phyloP scores from a whole-genome alignment of 2,888 invertebrate genomes.

The Hipparchia sbordonii region DNA sequence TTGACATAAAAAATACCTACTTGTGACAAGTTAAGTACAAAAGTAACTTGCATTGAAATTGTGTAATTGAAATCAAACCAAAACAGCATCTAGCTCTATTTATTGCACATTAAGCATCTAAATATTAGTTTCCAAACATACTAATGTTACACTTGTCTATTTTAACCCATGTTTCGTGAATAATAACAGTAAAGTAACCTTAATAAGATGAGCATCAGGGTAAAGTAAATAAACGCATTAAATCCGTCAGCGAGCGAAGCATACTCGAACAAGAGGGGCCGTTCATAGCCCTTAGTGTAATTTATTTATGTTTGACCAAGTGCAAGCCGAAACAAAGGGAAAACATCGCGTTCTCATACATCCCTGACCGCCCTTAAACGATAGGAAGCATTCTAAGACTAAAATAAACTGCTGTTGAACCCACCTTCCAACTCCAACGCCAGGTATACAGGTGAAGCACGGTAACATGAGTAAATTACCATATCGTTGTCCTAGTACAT shows the following conservation, averaged over 20 bases:
- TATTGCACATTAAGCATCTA: not conserved
- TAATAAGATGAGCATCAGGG: conserved; percentile 29
- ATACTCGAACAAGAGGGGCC: conserved; percentile 53
- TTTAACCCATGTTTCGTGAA: conserved; percentile 17
- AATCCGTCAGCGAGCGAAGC: conserved; percentile 43
- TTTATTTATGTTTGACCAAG: conserved; percentile 57
- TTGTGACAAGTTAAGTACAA: no score
- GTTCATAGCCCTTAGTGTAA: conserved; percentile 53
- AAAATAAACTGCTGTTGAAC: conserved; percentile 55
- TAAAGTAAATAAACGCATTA: conserved; percentile 44
- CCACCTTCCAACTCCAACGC: conserved; percentile 69
- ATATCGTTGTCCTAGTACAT: conserved; percentile 75
- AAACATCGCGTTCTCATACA: conserved; percentile 26
- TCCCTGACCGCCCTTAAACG: conserved; percentile 6
- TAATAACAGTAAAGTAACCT: conserved; percentile 30
- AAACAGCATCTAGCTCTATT: not conserved
- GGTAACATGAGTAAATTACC: conserved; percentile 76
- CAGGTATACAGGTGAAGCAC: conserved; percentile 78
- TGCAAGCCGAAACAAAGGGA: conserved; percentile 38
- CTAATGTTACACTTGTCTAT: not conserved
- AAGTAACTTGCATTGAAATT: no score
- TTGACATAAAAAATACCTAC: no score
- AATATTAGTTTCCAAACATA: not conserved
- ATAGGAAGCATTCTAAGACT: conserved; percentile 20
- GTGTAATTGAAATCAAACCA: not conserved